These are phyloP conservation scores for Paguma larvata DNA, from an alignment of 2,797 vertebrate genomes.

Conservation along the genomic window DNA sequence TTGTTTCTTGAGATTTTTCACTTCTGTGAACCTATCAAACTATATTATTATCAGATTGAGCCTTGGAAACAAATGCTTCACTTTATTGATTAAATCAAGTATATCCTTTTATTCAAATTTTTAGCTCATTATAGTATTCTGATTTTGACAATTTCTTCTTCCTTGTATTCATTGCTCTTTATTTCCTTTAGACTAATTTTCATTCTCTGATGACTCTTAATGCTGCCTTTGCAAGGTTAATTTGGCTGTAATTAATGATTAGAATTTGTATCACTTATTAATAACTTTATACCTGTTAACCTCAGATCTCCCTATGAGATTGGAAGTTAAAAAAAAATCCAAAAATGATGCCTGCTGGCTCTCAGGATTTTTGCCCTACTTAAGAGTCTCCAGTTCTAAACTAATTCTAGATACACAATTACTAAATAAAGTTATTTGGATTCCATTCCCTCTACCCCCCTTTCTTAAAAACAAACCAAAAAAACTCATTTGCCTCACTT, in stretches of 20 bases:
- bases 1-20: conserved; percentile 61
- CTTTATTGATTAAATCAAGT: background rate
- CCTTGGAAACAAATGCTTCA: conserved; percentile 62
- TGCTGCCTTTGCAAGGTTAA: conserved; percentile 49
- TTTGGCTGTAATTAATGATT: conserved; percentile 60
- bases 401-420: background rate
- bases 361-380: conserved; percentile 48
- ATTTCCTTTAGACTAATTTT: conserved; percentile 53
- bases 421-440: conserved; percentile 55
- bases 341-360: conserved; percentile 57
- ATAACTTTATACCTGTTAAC: conserved; percentile 61
- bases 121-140: conserved; percentile 32
- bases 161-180: conserved; percentile 57
- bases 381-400: conserved; percentile 56
- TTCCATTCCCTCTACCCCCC: background rate
- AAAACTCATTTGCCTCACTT: conserved; percentile 54
- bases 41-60: conserved; percentile 36
- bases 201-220: background rate
- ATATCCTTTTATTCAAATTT: conserved; percentile 49
- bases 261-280: conserved; percentile 53
- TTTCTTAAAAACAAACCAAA: conserved; percentile 37
- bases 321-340: conserved; percentile 60
- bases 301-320: conserved; percentile 62
- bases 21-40: conserved; percentile 42
- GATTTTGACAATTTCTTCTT: conserved; percentile 35